Evolutionary conservation across 2,888 invertebrate species (phyloP).

Genomic region (Esperia sulphurella): DNA sequence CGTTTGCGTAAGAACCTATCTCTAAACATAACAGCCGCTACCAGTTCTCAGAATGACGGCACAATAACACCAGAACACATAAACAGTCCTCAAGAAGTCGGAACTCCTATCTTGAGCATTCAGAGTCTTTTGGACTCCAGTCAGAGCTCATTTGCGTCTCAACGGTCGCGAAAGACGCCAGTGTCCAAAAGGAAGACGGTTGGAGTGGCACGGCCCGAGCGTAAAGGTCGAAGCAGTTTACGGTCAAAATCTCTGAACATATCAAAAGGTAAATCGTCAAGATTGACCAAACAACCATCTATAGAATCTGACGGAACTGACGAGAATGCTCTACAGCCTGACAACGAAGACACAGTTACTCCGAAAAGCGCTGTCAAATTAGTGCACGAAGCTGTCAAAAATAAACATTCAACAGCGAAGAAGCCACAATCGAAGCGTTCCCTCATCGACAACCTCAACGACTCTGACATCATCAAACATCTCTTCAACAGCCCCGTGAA

Average conservation of each 20-base stretch:
- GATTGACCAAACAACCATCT: slow-evolving; percentile 30
- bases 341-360: slow-evolving; percentile 45
- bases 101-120: slow-evolving; percentile 59
- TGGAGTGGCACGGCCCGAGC: slow-evolving; percentile 26
- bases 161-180: slow-evolving; percentile 16
- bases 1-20: neutral
- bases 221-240: slow-evolving; percentile 19
- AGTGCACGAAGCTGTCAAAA: slow-evolving; percentile 59
- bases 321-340: slow-evolving; percentile 17
- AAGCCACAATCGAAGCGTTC: slow-evolving; percentile 68
- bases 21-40: slow-evolving; percentile 1
- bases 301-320: slow-evolving; percentile 27
- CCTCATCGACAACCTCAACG: slow-evolving; percentile 63
- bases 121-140: slow-evolving; percentile 51
- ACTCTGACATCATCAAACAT: slow-evolving; percentile 62
- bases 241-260: slow-evolving; percentile 38
- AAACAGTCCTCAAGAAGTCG: slow-evolving; percentile 40
- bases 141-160: slow-evolving; percentile 26
- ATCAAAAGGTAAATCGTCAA: slow-evolving; percentile 20
- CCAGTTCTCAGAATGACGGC: slow-evolving; percentile 22
- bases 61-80: slow-evolving; percentile 47
- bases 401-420: slow-evolving; percentile 69
- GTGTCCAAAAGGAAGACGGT: slow-evolving; percentile 41
- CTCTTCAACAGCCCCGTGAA: slow-evolving; percentile 72
- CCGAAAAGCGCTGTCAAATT: slow-evolving; percentile 55